These are phyloP conservation scores for Acrossocheilus wenchowensis DNA, from an alignment of 2,797 vertebrate species.

Conservation along the genomic window DNA sequence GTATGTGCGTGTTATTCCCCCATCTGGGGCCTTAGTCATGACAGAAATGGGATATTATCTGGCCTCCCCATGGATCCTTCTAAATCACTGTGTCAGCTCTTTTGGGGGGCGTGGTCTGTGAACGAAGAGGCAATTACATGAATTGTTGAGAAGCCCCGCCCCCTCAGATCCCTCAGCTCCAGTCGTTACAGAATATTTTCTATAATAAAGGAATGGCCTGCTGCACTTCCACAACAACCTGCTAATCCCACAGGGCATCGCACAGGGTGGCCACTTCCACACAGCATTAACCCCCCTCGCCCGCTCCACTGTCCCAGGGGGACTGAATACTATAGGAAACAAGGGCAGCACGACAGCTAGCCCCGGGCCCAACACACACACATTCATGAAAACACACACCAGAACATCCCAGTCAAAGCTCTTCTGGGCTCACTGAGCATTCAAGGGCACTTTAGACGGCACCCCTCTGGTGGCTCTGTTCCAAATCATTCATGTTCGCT, in stretches of 20 bases:
- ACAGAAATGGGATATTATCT: slow-evolving; percentile 29
- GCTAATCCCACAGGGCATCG: slow-evolving; percentile 74
- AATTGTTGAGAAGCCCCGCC: slow-evolving; percentile 67
- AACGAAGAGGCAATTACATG: slow-evolving; percentile 75
- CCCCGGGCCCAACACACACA: slow-evolving; percentile 44
- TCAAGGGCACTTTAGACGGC: slow-evolving; percentile 47
- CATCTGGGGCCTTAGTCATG: background rate
- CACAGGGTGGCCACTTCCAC: slow-evolving; percentile 59
- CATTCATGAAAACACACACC: slow-evolving; percentile 1
- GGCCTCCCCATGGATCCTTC: background rate
- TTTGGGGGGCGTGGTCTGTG: slow-evolving; percentile 62
- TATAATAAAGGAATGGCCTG: slow-evolving; percentile 78
- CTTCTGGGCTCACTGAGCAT: slow-evolving; percentile 34
- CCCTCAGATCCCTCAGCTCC: slow-evolving; percentile 56
- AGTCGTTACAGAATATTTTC: slow-evolving; percentile 72
- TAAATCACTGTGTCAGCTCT: slow-evolving; percentile 58
- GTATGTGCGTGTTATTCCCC: background rate
- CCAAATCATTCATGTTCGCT: slow-evolving; percentile 29
- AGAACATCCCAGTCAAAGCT: slow-evolving; percentile 19
- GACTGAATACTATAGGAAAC: slow-evolving; percentile 24
- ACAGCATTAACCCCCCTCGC: slow-evolving; percentile 47
- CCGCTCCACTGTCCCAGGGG: slow-evolving; percentile 59
- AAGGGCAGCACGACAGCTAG: slow-evolving; percentile 36
- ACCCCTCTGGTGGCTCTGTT: slow-evolving; percentile 11
- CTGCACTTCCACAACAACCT: slow-evolving; percentile 74